phyloP scores from a whole-genome alignment of 2,797 vertebrate species.

The Ispidina lecontei region DNA sequence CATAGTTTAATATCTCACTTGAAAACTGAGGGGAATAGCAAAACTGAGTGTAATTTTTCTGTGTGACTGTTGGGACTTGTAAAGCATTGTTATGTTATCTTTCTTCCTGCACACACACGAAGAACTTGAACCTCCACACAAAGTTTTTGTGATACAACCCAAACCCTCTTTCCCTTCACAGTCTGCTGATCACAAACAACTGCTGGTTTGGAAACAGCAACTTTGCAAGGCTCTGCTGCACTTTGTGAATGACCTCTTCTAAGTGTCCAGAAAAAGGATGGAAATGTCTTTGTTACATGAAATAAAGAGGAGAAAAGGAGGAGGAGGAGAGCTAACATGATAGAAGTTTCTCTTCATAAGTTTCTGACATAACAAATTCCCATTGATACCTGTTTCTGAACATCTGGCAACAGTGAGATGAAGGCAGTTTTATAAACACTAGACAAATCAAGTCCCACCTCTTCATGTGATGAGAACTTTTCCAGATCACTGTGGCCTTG shows the following conservation, averaged over 20 bases:
- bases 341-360: neutral
- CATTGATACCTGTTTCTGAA: slow-evolving; percentile 34
- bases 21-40: neutral
- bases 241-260: neutral
- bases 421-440: slow-evolving; percentile 14
- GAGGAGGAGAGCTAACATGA: neutral
- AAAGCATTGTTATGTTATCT: neutral
- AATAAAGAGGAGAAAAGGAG: neutral
- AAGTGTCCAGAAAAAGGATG: neutral
- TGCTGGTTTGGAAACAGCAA: neutral
- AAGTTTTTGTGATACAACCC: neutral
- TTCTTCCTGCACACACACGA: neutral
- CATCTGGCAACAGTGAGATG: slow-evolving; percentile 8
- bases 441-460: slow-evolving; percentile 14
- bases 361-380: slow-evolving; percentile 1
- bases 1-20: neutral
- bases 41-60: neutral
- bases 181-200: neutral
- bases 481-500: slow-evolving; percentile 14
- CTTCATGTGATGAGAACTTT: neutral
- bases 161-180: neutral
- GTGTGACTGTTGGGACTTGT: neutral
- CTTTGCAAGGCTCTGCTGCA: neutral
- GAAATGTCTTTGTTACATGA: neutral
- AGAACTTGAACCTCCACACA: neutral